Evolutionary conservation across 2,113 vertebrate genomes (phyloP).

Genomic region (Prinia subflava): DNA sequence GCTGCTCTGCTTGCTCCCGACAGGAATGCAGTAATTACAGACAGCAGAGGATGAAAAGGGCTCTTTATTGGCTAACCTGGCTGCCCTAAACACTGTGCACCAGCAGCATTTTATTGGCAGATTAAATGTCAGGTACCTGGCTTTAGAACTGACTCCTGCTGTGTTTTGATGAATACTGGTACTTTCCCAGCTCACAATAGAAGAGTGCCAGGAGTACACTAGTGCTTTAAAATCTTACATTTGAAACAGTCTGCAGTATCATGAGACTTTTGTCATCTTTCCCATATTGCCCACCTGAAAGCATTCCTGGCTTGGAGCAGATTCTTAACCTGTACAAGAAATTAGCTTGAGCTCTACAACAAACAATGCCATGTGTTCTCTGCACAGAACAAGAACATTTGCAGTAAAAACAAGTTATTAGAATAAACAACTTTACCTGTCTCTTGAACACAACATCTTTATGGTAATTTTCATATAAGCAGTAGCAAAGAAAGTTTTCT

Average conservation of each 20-base stretch:
- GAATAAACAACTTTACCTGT: not conserved
- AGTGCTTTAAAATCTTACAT: not conserved
- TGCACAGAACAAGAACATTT: not conserved
- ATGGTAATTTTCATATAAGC: not conserved
- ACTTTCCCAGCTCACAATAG: not conserved
- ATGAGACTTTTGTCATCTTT: not conserved
- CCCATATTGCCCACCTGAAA: not conserved
- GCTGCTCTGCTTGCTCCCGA: not conserved
- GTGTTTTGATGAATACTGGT: constrained; percentile 30
- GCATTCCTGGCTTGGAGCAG: not conserved
- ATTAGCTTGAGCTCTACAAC: not conserved
- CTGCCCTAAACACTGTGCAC: not conserved
- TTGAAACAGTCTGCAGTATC: not conserved
- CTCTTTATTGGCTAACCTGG: not conserved
- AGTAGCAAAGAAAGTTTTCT: not conserved
- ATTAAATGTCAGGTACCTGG: constrained; percentile 7
- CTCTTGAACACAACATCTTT: not conserved
- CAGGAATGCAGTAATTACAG: constrained; percentile 3
- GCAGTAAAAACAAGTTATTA: not conserved
- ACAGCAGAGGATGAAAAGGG: not conserved
- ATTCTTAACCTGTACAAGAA: not conserved
- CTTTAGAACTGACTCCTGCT: not conserved
- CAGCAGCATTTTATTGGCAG: not conserved
- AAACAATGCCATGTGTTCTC: not conserved
- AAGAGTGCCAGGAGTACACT: not conserved